Base-by-base conservation (phyloP, 2,888 invertebrate genomes). In the Heliconius aoede region DNA sequence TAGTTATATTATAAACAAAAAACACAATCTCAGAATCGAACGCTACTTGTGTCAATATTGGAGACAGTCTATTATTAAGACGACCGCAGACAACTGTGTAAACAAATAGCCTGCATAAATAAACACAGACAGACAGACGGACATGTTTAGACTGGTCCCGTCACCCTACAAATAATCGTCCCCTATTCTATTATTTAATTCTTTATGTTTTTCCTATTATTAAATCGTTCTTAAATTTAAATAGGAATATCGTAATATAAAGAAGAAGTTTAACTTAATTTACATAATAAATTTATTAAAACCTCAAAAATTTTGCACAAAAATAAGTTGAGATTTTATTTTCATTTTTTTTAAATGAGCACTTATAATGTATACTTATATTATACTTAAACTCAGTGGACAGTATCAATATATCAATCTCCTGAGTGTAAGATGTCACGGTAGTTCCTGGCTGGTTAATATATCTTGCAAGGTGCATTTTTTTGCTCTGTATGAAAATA, bases 141-240 rank as follows among this genome's bases (percentile, higher is more conserved):
- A 81, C 83, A 82, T 87, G 86, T 87, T 87, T 86, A 83, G 85
- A 86, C 85, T 81, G 80, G 81, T 82, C 77, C 85, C 85, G 77
- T 80, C 83, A 80, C 81, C 82, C 80, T 82, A 83, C 83, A 83
- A 83, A 85, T 84, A 84, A 84, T 78, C 72, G 74, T 75, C 74
- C 36, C 64, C 36, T 28, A 65, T 65, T 68, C 64, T 61, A 67
- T 72, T 78, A 40, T 60, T 68, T 28, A 60, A 32, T 4, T 36
- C 24, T 72, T 36, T 11, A 21, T 46, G 46, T 18, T 28, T 18
- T 40, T 28, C 30, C 30, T n/a, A 68, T 51, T 68, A 28, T 68
- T 11, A 68, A 51, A 68, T 68, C 28, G 21, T 11, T 2, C 21
- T 46, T 26, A 46, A 40, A 15, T 46, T 40, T 5, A 3, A 18